Conservation (phyloP, 2,888 invertebrate genomes). For the Erebia epiphron region DNA sequence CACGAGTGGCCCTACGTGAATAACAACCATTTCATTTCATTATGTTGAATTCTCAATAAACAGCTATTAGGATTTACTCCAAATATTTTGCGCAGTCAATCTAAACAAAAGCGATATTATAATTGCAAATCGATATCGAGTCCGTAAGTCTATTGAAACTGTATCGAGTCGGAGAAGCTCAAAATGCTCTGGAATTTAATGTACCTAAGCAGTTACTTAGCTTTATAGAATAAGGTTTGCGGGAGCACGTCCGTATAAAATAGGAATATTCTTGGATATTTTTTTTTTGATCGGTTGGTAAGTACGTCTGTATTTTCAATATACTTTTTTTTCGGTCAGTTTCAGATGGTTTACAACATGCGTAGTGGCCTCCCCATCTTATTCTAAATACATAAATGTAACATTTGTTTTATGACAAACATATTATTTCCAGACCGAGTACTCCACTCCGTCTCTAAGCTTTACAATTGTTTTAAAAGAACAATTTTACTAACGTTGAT, state of each 20-base stretch:
- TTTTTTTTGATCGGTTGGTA: background rate
- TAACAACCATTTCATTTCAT: too few relatives aligned
- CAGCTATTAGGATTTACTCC: slow-evolving; percentile 45
- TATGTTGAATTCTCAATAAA: background rate
- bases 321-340: too few relatives aligned
- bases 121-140: slow-evolving; percentile 67
- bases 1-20: too few relatives aligned
- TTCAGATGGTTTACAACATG: too few relatives aligned
- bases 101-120: slow-evolving; percentile 59
- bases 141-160: slow-evolving; percentile 54
- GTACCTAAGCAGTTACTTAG: slow-evolving; percentile 57
- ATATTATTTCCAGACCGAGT: too few relatives aligned
- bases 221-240: slow-evolving; percentile 54
- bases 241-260: slow-evolving; percentile 57
- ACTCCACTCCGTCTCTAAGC: background rate
- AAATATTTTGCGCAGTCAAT: slow-evolving; percentile 55
- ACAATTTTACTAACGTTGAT: background rate
- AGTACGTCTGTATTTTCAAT: too few relatives aligned
- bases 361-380: too few relatives aligned
- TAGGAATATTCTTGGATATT: slow-evolving; percentile 46
- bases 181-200: slow-evolving; percentile 51
- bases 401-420: too few relatives aligned
- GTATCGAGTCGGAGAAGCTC: slow-evolving; percentile 54
- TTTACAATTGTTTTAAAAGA: background rate
- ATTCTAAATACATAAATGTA: too few relatives aligned